Conservation (phyloP, 53 echinoderm and acorn worm genomes). For the Echinometra lucunter region DNA sequence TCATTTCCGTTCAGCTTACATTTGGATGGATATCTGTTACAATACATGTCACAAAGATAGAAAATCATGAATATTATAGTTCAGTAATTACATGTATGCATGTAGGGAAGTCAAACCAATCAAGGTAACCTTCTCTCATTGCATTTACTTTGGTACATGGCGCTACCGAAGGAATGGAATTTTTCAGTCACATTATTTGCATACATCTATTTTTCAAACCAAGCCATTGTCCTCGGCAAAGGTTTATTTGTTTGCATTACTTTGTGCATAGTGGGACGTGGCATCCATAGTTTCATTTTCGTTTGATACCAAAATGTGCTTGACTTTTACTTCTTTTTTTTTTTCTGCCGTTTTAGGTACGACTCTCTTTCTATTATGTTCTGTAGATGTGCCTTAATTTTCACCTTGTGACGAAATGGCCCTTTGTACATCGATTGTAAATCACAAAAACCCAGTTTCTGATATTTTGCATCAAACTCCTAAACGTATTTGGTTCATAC, state of each 20-base stretch:
- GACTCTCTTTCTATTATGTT: neutral
- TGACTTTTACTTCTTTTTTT: neutral
- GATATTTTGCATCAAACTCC: neutral
- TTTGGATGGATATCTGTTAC: neutral
- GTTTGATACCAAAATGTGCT: too few relatives aligned
- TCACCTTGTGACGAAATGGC: neutral
- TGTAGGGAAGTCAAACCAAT: neutral
- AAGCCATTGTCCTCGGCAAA: too few relatives aligned
- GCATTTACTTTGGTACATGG: too few relatives aligned
- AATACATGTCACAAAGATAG: neutral
- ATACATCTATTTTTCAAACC: too few relatives aligned
- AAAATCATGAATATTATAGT: neutral
- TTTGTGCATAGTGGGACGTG: too few relatives aligned
- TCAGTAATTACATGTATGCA: neutral
- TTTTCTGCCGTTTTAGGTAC: neutral
- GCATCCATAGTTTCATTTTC: too few relatives aligned
- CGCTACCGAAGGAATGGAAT: too few relatives aligned
- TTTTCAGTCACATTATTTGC: too few relatives aligned
- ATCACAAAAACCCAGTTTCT: neutral
- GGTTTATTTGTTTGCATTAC: too few relatives aligned
- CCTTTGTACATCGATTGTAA: neutral
- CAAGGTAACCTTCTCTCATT: too few relatives aligned
- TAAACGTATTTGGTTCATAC: too few relatives aligned
- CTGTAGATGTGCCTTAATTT: constrained; percentile 32
- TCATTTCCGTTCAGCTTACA: neutral